Conservation (phyloP, 2,888 invertebrate genomes). For the Drosophila engyochracea region DNA sequence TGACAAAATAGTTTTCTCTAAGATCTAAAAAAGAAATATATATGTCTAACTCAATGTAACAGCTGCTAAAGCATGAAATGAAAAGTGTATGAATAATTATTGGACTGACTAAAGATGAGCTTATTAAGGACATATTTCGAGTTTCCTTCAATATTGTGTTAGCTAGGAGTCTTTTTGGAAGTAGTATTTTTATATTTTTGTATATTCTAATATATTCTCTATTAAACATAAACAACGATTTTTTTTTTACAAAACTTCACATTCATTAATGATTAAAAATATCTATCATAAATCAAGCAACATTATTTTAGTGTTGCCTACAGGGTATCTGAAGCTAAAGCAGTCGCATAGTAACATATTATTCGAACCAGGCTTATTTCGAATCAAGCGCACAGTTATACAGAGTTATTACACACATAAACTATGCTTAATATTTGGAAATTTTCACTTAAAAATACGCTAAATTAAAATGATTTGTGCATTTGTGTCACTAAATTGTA, state of each 20-base stretch:
- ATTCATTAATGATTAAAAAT: too few species aligned
- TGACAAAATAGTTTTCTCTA: too few species aligned
- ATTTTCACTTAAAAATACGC: background rate
- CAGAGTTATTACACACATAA: background rate
- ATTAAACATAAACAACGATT: background rate
- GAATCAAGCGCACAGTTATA: background rate
- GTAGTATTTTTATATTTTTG: background rate
- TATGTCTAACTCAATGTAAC: background rate
- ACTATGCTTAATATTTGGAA: background rate
- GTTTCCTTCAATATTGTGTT: background rate
- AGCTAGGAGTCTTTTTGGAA: background rate
- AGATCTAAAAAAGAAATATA: too few species aligned
- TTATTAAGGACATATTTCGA: background rate
- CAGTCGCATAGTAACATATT: background rate
- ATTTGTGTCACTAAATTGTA: background rate
- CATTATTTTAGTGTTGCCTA: background rate
- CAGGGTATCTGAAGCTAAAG: slow-evolving; percentile 8
- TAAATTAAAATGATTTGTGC: background rate
- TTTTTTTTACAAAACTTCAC: background rate
- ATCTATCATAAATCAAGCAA: background rate
- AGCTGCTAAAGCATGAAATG: background rate
- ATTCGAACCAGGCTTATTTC: background rate
- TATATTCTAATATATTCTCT: background rate
- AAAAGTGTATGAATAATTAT: background rate
- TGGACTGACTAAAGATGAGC: background rate